Evolutionary conservation across 2,797 vertebrate genomes (phyloP), one percentile per base, ranked within the genome.

Genomic region (Pseudopleuronectes americanus): DNA sequence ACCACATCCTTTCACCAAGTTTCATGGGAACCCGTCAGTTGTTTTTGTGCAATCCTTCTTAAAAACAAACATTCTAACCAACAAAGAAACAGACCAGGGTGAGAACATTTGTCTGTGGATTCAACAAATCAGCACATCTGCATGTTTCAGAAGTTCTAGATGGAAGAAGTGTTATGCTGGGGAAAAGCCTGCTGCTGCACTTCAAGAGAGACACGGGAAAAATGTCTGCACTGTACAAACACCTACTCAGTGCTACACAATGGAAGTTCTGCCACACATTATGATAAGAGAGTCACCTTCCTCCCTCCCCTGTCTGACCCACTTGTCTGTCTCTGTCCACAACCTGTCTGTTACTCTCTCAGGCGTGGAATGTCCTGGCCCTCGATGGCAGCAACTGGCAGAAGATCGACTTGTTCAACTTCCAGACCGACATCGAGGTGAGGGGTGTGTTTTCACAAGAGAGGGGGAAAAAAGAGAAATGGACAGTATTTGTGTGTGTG

Each of bases 311-410:
- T 66, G 59, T 77, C 69, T 86, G 79, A 84, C 84, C 78, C 55
- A 63, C 57, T 71, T 67, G 64, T 77, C 59, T 79, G 24, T 84
- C 38, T 83, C 57, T 76, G 59, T 79, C 54, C 48, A 59, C 76
- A 70, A 78, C 71, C 63, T 78, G 71, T 78, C 77, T 77, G 67
- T 84, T 59, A 45, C 61, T 23, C 54, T 80, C 70, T 77, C 87
- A 99, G 97, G 96, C 96, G 48, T 99, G 97, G 97, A 98, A 99
- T 79, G 92, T 99, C 87, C 93, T 99, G 89, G 97, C 97, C 57
- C 90, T 99, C 71, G 97, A 99, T 90, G 97, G 97, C 90, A 99
- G 97, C 91, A 99, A 99, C 88, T 99, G 97, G 97, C 97, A 99
- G 91, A 97, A 96, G 92, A 96, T 98, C 79, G 97, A 99, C 89